These are phyloP conservation scores for Atherinosoma microstoma DNA, from an alignment of 2,797 vertebrate species.

Conservation along the genomic window DNA sequence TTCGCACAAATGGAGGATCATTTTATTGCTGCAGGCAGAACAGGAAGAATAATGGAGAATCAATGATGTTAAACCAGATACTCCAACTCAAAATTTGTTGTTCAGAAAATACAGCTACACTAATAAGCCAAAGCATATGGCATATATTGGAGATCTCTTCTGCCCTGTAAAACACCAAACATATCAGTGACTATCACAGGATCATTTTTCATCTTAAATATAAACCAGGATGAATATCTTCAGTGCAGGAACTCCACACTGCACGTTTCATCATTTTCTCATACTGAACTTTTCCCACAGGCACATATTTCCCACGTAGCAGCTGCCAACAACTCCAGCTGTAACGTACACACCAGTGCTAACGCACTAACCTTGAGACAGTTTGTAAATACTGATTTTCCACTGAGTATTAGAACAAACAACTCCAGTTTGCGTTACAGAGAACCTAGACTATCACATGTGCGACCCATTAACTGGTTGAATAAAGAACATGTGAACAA, in stretches of 20 bases:
- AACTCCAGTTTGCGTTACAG: constrained; percentile 1
- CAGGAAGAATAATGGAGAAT: not conserved
- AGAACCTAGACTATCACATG: not conserved
- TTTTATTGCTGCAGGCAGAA: constrained; percentile 8
- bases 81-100: not conserved
- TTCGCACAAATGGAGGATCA: constrained; percentile 13
- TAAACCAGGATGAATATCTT: constrained; percentile 12
- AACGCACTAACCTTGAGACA: constrained; percentile 22
- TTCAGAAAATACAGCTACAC: not conserved
- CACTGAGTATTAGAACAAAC: constrained; percentile 4
- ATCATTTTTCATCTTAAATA: constrained; percentile 1
- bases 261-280: constrained; percentile 19
- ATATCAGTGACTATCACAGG: not conserved
- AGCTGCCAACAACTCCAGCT: constrained; percentile 30
- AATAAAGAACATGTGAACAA: constrained; percentile 5
- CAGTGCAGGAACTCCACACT: constrained; percentile 18
- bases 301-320: constrained; percentile 23
- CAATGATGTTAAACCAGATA: constrained; percentile 3
- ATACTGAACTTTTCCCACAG: constrained; percentile 23
- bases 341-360: constrained; percentile 3
- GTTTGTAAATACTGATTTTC: constrained; percentile 21
- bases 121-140: not conserved
- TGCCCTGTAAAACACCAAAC: not conserved
- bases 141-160: not conserved
- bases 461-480: not conserved